Evolutionary conservation across 1,140 invertebrate species (phyloP).

Genomic region (Cherax destructor): DNA sequence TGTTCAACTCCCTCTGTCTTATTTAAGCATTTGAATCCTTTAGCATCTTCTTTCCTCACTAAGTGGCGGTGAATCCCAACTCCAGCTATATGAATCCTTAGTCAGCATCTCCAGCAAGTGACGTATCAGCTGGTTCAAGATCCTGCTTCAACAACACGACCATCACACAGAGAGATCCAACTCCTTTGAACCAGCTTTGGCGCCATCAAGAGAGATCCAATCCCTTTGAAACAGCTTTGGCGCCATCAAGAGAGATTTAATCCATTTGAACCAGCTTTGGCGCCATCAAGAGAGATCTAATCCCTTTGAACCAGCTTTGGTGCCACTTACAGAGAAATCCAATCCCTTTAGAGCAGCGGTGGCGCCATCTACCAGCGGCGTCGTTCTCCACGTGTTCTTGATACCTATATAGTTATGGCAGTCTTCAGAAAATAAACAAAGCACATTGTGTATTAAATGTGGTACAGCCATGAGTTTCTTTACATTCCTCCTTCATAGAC

Average conservation of each 20-base stretch:
- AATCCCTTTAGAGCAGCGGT: neutral
- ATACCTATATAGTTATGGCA: conserved; percentile 4
- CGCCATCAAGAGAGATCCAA: neutral
- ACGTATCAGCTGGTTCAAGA: neutral
- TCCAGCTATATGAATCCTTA: neutral
- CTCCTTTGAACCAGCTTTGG: neutral
- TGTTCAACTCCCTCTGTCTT: too few relatives aligned
- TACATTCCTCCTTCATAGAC: neutral
- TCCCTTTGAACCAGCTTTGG: neutral
- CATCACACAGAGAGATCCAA: neutral
- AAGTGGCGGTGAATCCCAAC: neutral
- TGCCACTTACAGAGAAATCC: neutral
- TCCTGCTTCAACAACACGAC: neutral
- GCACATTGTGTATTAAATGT: conserved; percentile 15
- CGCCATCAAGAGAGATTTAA: neutral
- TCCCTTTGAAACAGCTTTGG: neutral
- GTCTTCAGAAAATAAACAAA: neutral
- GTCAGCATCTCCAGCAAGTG: neutral
- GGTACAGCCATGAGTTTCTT: neutral
- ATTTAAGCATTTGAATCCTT: too few relatives aligned
- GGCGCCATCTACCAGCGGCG: neutral
- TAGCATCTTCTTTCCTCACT: too few relatives aligned
- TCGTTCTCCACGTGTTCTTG: neutral
- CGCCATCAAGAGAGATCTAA: neutral
- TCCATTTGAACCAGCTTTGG: neutral